Percentiles rank a stretch among this genome's conserved stretches.
phyloP scores from a whole-genome alignment of 2,797 vertebrate species.

The Sebastiscus albofasciatus region DNA sequence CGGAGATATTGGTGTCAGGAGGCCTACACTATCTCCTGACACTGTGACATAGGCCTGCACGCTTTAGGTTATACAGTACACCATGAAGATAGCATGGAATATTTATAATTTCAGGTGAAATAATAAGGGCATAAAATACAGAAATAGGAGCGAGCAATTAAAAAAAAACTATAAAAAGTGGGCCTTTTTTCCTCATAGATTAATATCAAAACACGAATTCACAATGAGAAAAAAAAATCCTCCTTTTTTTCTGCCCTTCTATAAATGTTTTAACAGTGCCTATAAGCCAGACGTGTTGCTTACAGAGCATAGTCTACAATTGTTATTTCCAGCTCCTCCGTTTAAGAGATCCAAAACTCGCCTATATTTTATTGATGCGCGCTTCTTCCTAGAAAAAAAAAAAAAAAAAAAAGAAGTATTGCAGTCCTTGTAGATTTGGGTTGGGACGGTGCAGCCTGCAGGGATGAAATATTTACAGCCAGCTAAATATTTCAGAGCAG shows the following conservation, averaged over 20 bases:
- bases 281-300: slow-evolving; percentile 60
- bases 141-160: neutral
- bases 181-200: neutral
- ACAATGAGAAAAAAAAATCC: neutral
- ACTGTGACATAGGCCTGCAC: slow-evolving; percentile 57
- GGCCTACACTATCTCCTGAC: slow-evolving; percentile 61
- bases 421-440: slow-evolving; percentile 64
- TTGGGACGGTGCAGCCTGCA: slow-evolving; percentile 48
- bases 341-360: slow-evolving; percentile 67
- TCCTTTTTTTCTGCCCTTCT: neutral
- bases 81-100: neutral
- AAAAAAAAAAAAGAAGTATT: slow-evolving; percentile 33
- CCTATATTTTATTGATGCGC: slow-evolving; percentile 69
- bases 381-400: slow-evolving; percentile 20
- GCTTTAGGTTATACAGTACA: slow-evolving; percentile 2
- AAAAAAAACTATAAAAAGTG: neutral
- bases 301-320: slow-evolving; percentile 53
- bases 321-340: slow-evolving; percentile 66
- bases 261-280: slow-evolving; percentile 58
- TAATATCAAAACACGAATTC: slow-evolving; percentile 2
- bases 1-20: slow-evolving; percentile 82
- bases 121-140: neutral
- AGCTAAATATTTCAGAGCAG: slow-evolving; percentile 76
- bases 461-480: slow-evolving; percentile 76
- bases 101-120: neutral